Evolutionary conservation across 2,888 invertebrate genomes (phyloP), one percentile per base, ranked within the genome.

Genomic region (Thalpophila matura): DNA sequence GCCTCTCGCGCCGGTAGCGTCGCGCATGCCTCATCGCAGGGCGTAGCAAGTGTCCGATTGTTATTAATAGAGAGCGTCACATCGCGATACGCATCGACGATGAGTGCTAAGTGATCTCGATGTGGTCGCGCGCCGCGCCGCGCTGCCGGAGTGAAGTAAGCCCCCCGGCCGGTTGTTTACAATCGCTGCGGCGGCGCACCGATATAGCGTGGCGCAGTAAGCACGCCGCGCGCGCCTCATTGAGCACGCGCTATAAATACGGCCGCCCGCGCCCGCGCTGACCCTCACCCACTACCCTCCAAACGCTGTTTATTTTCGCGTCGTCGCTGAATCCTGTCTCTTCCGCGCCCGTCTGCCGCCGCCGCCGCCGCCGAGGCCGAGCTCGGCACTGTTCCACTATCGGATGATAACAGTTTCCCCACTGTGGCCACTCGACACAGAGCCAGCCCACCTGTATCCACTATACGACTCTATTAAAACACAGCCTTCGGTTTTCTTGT

Each of bases 221-320:
- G 75, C 79, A 81, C 77, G 75, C 56, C 73, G 77, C 72, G 67
- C 77, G 76, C 85, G 85, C 83, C 85, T 83, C 83, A 82, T 77
- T 83, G 87, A 76, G 83, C 77, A 75, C 88, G 84, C 82, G 88
- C 90, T 91, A 91, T 88, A 86, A 88, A 90, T 91, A 91, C 83
- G 61, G 67, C 64, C 64, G 45, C 56, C 53, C 65, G 50, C 66
- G 64, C 63, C 49, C 38, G 53, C 67, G 55, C 67, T 49, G 91
- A 89, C 91, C 91, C 90, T 91, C 90, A 89, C 91, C 91, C 82
- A 87, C 89, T 90, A 86, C 90, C 91, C 90, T 89, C 86, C 79
- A 84, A 86, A 79, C 76, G 65, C 63, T 82, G 85, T 83, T 84
- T 85, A 83, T 84, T 83, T 81, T 72, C 69, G 80, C 75, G 81